These are phyloP conservation scores for Enteromius trimaculatus DNA, from an alignment of 2,797 vertebrate species.

Conservation along the genomic window DNA sequence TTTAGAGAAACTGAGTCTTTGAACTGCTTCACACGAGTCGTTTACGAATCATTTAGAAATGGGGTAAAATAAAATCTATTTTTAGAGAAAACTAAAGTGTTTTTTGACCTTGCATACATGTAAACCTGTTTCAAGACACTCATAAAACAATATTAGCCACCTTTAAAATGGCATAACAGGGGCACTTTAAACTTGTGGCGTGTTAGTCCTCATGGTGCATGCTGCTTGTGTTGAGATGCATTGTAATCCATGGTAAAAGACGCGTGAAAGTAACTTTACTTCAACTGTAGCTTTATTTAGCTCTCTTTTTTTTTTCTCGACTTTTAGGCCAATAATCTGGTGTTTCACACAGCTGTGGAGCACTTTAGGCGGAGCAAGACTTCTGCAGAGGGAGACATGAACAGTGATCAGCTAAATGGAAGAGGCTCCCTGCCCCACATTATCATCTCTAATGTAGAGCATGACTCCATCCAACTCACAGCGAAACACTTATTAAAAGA, in stretches of 20 bases:
- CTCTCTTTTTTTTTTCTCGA: not conserved
- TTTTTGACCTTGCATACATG: too few relatives aligned
- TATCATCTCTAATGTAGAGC: constrained; percentile 87
- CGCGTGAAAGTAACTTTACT: not conserved
- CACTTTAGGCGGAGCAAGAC: constrained; percentile 74
- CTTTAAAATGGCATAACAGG: too few relatives aligned
- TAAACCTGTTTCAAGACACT: too few relatives aligned
- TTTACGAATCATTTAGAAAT: too few relatives aligned
- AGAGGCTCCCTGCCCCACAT: constrained; percentile 79
- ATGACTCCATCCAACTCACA: constrained; percentile 86
- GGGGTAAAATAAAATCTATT: too few relatives aligned
- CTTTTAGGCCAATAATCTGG: constrained; percentile 90
- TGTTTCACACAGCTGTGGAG: constrained; percentile 83
- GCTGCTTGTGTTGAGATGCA: not conserved
- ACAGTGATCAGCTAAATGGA: constrained; percentile 36
- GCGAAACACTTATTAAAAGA: constrained; percentile 80
- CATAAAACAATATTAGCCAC: too few relatives aligned
- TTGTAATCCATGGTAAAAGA: not conserved
- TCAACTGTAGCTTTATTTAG: not conserved
- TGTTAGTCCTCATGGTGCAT: not conserved
- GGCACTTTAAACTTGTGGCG: too few relatives aligned
- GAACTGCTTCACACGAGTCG: too few relatives aligned
- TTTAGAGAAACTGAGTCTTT: too few relatives aligned
- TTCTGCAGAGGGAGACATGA: constrained; percentile 34
- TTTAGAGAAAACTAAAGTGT: too few relatives aligned